Conservation (phyloP, 2,113 vertebrate species). For the Ancistrus triradiatus region DNA sequence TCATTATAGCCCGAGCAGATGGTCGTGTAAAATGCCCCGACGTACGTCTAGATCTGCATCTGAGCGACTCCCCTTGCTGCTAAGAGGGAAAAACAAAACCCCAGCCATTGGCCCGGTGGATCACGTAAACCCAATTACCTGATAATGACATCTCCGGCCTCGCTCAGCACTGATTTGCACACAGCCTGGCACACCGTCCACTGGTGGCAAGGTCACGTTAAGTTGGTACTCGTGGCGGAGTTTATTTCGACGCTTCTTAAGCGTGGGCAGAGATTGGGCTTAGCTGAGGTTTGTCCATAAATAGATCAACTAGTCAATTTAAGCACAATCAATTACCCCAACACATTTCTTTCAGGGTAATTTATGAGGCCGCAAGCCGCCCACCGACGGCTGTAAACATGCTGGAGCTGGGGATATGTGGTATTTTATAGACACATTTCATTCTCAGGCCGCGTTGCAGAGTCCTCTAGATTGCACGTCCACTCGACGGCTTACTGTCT, state of each 20-base stretch:
- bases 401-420: neutral
- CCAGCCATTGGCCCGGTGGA: neutral
- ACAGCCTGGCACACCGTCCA: neutral
- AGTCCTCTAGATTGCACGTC: neutral
- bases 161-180: neutral
- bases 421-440: constrained; percentile 19
- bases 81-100: neutral
- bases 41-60: too few species aligned
- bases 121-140: constrained; percentile 15
- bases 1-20: too few species aligned
- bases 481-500: neutral
- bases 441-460: neutral
- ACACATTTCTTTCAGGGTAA: constrained; percentile 6
- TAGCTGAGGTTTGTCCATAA: neutral
- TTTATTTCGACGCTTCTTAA: constrained; percentile 5
- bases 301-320: neutral
- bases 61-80: too few species aligned
- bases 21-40: too few species aligned
- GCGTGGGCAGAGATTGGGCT: neutral
- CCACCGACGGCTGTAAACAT: constrained; percentile 3
- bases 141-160: constrained; percentile 3
- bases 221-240: neutral
- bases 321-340: neutral
- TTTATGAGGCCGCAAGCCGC: constrained; percentile 1
- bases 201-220: neutral